A percentile compares a stretch with the other conserved stretches of the same genome.
Evolutionary conservation across 53 echinoderm and acorn worm genomes (phyloP).

Genomic region (Hippasteria phrygiana): DNA sequence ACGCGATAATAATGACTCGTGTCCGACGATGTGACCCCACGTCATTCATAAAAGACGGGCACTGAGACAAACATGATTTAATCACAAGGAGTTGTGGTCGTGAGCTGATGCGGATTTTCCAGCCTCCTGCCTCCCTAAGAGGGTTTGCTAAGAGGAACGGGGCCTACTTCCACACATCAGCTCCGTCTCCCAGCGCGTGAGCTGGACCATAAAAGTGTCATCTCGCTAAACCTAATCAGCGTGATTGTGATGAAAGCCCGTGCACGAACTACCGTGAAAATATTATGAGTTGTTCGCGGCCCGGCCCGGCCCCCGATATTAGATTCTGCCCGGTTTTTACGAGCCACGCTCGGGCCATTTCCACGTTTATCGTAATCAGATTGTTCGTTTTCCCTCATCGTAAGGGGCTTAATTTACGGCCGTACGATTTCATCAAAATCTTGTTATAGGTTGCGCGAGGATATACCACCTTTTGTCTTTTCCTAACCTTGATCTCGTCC

Average conservation of each 20-base stretch:
- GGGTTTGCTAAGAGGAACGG: background rate
- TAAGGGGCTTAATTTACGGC: conserved; percentile 60
- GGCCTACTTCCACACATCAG: conserved; percentile 19
- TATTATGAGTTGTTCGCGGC: conserved; percentile 57
- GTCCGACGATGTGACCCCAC: conserved; percentile 38
- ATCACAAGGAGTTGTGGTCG: conserved; percentile 62
- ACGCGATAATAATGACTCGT: conserved; percentile 16
- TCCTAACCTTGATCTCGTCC: background rate
- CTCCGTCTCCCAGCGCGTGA: conserved; percentile 24
- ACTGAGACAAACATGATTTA: conserved; percentile 64
- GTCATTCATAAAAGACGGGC: conserved; percentile 67
- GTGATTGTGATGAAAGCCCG: conserved; percentile 49
- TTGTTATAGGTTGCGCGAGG: conserved; percentile 17
- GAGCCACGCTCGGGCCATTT: conserved; percentile 60
- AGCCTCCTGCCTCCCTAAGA: conserved; percentile 38
- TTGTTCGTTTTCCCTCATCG: conserved; percentile 57
- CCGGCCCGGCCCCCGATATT: conserved; percentile 5
- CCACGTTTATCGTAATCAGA: conserved; percentile 63
- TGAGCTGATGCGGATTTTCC: conserved; percentile 66
- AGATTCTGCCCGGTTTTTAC: conserved; percentile 18
- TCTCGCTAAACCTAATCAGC: conserved; percentile 64
- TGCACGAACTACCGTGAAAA: conserved; percentile 42
- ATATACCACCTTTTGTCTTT: background rate
- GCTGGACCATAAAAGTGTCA: conserved; percentile 69
- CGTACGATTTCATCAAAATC: conserved; percentile 48